These are phyloP conservation scores for Odontophorus gujanensis DNA, from an alignment of 2,113 vertebrate species.

Conservation along the genomic window DNA sequence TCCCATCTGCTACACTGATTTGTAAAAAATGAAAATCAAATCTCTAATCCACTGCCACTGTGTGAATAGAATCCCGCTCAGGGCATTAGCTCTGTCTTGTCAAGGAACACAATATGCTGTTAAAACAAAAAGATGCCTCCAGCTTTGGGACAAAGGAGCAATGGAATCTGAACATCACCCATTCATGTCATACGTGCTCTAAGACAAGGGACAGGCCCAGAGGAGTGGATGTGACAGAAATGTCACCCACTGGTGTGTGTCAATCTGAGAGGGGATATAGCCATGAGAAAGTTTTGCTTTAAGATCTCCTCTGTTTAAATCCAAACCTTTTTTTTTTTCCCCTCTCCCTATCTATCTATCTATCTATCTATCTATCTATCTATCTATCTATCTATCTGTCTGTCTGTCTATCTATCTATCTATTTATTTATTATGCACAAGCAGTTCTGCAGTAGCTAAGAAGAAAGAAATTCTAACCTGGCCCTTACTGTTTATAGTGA, in stretches of 20 bases:
- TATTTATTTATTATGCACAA: not conserved
- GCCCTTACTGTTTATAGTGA: not conserved
- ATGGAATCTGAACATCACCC: not conserved
- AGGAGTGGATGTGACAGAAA: not conserved
- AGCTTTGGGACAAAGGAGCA: slow-evolving; percentile 27
- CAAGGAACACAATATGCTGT: not conserved
- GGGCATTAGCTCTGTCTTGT: slow-evolving; percentile 39
- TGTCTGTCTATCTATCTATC: too few relatives aligned
- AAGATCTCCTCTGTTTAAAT: not conserved
- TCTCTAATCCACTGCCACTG: slow-evolving; percentile 17
- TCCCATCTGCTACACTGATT: slow-evolving; percentile 49
- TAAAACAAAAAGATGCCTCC: slow-evolving; percentile 43
- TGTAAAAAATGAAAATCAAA: slow-evolving; percentile 39
- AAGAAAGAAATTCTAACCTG: not conserved
- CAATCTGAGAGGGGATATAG: not conserved
- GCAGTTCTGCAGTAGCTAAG: not conserved
- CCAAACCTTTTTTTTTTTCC: not conserved
- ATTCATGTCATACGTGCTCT: not conserved
- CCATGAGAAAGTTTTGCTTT: not conserved
- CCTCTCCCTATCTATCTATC: not conserved
- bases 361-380: not conserved
- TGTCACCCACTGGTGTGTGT: not conserved
- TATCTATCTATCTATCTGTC: too few relatives aligned
- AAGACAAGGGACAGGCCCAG: not conserved
- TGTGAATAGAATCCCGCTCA: slow-evolving; percentile 27